Base-by-base conservation (phyloP, 2,113 vertebrate species). In the Ranitomeya variabilis region DNA sequence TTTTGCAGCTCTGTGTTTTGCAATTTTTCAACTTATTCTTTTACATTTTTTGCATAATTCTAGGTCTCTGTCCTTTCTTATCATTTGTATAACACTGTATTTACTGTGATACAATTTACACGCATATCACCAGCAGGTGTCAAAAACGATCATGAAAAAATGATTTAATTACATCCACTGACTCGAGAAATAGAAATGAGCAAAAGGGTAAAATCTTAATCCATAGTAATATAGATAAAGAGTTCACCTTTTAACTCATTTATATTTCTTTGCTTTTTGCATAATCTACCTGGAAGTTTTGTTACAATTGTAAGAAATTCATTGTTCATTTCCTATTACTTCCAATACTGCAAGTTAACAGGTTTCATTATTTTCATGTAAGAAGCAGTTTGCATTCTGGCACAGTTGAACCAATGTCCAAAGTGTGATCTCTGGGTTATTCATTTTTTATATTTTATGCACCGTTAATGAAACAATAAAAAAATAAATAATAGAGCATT, bases 341-440 rank as follows among this genome's bases (percentile, higher is more conserved):
- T 67, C 37, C 55, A 55, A 26, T 23, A 31, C 26, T 31, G 26
- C 26, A 84, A 57, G 84, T 86, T 57, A 73, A 77, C 31, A 86
- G n/a, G 84, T 45, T 86, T 86, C 62, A 86, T 86, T 76, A 37
- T 73, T 57, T 85, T 71, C 77, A 7, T 77, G 69, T 86, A 86
- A 77, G 6, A 45, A 57, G 13, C 84, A 77, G 55, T 62, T 18
- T 55, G 26, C 55, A 60, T 85, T 74, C 19, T 37, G 26, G 51
- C 45, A 45, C 31, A n/a, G 5, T 83, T 21, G 55, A 57, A 21
- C 12, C 4, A 37, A 31, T 60, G 21, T 15, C n/a, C 26, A 77
- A 15, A 21, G 66, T 64, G 19, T 60, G 18, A 21, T 83, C 59
- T 13, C 9, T 66, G 19, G 31, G 60, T 51, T 51, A 51, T 10